phyloP scores from a whole-genome alignment of 2,888 invertebrate species.

The Pyrgus malvae region DNA sequence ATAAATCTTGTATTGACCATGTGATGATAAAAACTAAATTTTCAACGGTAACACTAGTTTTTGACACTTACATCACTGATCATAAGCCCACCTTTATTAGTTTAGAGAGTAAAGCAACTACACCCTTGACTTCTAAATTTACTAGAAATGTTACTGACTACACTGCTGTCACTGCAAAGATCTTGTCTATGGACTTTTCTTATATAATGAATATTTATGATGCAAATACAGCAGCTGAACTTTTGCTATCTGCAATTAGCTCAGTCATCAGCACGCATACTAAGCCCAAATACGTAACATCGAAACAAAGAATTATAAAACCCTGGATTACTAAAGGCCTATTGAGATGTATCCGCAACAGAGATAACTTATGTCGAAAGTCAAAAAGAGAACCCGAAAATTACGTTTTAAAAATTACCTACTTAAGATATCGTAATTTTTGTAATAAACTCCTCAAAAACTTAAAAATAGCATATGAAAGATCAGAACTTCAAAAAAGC shows the following conservation, averaged over 20 bases:
- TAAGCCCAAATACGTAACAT: neutral
- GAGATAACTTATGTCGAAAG: neutral
- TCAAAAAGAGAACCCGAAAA: neutral
- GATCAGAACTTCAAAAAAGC: too few relatives aligned
- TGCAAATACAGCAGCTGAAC: neutral
- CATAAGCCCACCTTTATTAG: too few relatives aligned
- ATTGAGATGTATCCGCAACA: neutral
- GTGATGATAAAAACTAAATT: too few relatives aligned
- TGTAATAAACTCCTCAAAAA: too few relatives aligned
- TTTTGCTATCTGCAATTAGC: neutral
- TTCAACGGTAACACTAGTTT: too few relatives aligned
- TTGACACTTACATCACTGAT: too few relatives aligned
- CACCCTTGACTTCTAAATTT: neutral
- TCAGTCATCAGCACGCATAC: neutral
- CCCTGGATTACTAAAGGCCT: neutral
- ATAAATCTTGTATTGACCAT: too few relatives aligned
- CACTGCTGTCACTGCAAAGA: neutral
- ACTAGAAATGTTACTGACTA: too few relatives aligned
- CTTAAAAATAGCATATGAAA: too few relatives aligned
- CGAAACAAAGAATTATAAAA: neutral
- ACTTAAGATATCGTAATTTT: neutral
- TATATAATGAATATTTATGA: too few relatives aligned
- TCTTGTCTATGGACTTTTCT: neutral
- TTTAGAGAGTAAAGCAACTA: too few relatives aligned
- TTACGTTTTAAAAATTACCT: too few relatives aligned